These are phyloP conservation scores for Sebastes baramenuke DNA, from an alignment of 2,797 vertebrate species.

Conservation along the genomic window DNA sequence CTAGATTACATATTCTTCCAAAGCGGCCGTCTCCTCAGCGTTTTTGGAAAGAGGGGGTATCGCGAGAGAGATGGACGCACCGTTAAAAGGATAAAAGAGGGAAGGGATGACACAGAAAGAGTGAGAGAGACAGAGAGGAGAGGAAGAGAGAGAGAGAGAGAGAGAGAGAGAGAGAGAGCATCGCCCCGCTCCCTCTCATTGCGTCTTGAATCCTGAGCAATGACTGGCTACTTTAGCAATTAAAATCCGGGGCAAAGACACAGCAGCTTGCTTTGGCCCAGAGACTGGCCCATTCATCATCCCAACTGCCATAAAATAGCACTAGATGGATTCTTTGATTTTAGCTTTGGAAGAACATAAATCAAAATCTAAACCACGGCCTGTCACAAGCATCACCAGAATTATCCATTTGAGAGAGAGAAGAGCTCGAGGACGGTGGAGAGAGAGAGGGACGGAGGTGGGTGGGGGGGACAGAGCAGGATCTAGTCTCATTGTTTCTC, in stretches of 20 bases:
- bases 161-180: slow-evolving; percentile 7
- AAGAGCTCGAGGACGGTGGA: slow-evolving; percentile 55
- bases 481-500: slow-evolving; percentile 74
- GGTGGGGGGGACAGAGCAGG: slow-evolving; percentile 49
- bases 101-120: slow-evolving; percentile 55
- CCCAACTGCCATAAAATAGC: slow-evolving; percentile 99
- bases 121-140: slow-evolving; percentile 20
- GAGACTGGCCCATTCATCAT: slow-evolving; percentile 99
- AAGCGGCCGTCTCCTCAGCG: slow-evolving; percentile 87
- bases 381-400: slow-evolving; percentile 99
- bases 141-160: slow-evolving; percentile 7
- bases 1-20: slow-evolving; percentile 88
- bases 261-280: slow-evolving; percentile 95
- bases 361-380: slow-evolving; percentile 99
- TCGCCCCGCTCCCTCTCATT: slow-evolving; percentile 84
- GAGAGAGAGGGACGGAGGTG: slow-evolving; percentile 24
- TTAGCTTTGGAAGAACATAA: slow-evolving; percentile 99
- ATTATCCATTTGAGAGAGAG: slow-evolving; percentile 98
- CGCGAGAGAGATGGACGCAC: slow-evolving; percentile 55
- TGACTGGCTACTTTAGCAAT: slow-evolving; percentile 99
- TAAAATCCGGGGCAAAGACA: slow-evolving; percentile 99
- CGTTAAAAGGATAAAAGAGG: slow-evolving; percentile 51
- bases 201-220: slow-evolving; percentile 97
- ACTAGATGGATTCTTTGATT: slow-evolving; percentile 99
- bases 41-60: slow-evolving; percentile 75